Percentiles rank a stretch among this genome's conserved stretches.
These are phyloP conservation scores for Centropristis striata DNA, from an alignment of 2,113 vertebrate genomes.

Conservation along the genomic window DNA sequence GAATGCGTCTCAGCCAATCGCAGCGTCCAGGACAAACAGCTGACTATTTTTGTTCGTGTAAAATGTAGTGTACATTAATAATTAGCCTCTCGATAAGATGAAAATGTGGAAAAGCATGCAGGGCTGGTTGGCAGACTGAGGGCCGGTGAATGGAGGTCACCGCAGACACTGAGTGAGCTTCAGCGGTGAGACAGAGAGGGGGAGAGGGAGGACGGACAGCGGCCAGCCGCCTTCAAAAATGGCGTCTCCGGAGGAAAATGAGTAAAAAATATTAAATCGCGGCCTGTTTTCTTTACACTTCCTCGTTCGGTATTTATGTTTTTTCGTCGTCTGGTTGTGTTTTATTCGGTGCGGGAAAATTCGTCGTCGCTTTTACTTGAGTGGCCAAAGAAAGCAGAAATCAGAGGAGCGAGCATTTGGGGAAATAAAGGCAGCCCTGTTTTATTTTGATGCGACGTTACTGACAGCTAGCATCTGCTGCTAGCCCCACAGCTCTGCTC, in stretches of 20 bases:
- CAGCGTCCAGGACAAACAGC: slow-evolving; percentile 29
- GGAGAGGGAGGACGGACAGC: slow-evolving; percentile 80
- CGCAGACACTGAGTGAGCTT: slow-evolving; percentile 75
- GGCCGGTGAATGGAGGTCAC: slow-evolving; percentile 81
- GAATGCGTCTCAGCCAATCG: slow-evolving; percentile 49
- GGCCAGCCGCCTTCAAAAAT: slow-evolving; percentile 88
- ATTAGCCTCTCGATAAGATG: neutral
- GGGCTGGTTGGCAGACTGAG: slow-evolving; percentile 43
- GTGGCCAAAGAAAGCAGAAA: slow-evolving; percentile 13
- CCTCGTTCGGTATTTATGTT: slow-evolving; percentile 34
- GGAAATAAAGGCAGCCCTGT: slow-evolving; percentile 73
- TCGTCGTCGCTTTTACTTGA: slow-evolving; percentile 44
- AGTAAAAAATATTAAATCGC: slow-evolving; percentile 84
- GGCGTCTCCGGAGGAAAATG: slow-evolving; percentile 88
- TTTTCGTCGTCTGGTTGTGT: neutral
- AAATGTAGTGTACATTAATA: slow-evolving; percentile 4
- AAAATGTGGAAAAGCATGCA: slow-evolving; percentile 42
- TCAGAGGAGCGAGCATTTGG: slow-evolving; percentile 43
- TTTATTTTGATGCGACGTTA: slow-evolving; percentile 87
- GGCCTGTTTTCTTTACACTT: slow-evolving; percentile 75
- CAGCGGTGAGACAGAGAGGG: slow-evolving; percentile 64
- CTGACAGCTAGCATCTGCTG: slow-evolving; percentile 84
- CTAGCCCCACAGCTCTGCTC: slow-evolving; percentile 72
- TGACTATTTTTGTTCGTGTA: slow-evolving; percentile 26
- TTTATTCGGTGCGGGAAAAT: neutral